Evolutionary conservation across 2,113 vertebrate genomes (phyloP).

Genomic region (Empidonax traillii): DNA sequence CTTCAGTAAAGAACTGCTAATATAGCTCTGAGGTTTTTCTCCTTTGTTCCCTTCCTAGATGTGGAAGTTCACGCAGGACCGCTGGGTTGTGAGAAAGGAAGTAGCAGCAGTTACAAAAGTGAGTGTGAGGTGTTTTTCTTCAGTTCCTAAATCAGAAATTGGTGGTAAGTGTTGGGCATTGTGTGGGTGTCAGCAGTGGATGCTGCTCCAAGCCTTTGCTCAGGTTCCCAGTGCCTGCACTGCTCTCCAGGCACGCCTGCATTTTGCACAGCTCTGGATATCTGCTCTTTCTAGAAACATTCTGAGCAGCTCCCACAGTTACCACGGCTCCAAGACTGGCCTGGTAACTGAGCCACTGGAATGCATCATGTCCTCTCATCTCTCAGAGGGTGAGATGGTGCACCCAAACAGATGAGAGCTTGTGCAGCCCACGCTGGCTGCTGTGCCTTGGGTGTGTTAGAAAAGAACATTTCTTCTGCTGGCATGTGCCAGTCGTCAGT

Average conservation of each 20-base stretch:
- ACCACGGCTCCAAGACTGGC: neutral
- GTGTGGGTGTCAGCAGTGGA: neutral
- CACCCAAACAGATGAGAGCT: neutral
- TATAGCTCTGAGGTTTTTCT: neutral
- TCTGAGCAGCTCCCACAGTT: neutral
- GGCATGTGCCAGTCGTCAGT: neutral
- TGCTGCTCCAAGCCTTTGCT: neutral
- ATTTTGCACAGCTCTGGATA: neutral
- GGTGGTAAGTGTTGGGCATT: neutral
- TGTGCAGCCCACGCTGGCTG: neutral
- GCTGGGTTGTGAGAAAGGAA: constrained; percentile 93
- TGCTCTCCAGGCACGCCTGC: neutral
- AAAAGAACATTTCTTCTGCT: neutral
- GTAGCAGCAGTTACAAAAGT: constrained; percentile 90
- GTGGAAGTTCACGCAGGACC: constrained; percentile 95
- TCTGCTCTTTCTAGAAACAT: neutral
- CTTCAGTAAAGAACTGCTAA: neutral
- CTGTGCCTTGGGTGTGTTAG: neutral
- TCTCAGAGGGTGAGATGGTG: neutral
- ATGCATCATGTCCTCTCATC: neutral
- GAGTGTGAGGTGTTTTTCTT: constrained; percentile 3
- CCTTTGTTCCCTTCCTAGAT: constrained; percentile 75
- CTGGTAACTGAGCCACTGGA: neutral
- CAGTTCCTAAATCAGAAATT: neutral
- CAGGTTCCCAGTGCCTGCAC: neutral